Evolutionary conservation across 2,113 vertebrate species (phyloP).

Genomic region (Prunella fulvescens): DNA sequence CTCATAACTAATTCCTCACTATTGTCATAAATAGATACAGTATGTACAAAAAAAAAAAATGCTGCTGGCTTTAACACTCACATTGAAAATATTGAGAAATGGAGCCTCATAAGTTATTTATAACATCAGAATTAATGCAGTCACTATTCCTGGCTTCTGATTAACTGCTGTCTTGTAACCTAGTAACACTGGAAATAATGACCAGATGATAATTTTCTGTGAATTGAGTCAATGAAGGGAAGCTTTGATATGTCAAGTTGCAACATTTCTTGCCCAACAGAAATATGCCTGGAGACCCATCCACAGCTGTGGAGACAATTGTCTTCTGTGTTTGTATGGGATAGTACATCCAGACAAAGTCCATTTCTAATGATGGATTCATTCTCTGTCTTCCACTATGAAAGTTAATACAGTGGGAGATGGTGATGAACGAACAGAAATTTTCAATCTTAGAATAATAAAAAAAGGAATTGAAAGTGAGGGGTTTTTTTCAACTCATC

Average conservation of each 20-base stretch:
- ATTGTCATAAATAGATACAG: neutral
- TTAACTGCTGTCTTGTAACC: constrained; percentile 49
- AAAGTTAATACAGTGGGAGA: neutral
- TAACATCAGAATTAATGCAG: constrained; percentile 47
- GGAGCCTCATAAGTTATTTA: constrained; percentile 36
- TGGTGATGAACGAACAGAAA: neutral
- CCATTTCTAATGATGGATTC: neutral
- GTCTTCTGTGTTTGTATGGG: neutral
- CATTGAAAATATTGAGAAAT: constrained; percentile 52
- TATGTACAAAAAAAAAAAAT: neutral
- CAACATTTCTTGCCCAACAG: neutral
- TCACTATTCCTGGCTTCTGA: constrained; percentile 31
- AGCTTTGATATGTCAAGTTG: neutral
- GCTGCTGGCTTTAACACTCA: neutral
- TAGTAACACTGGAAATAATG: constrained; percentile 42
- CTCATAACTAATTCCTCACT: neutral
- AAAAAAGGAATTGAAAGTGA: neutral
- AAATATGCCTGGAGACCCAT: neutral
- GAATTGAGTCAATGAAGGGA: constrained; percentile 19
- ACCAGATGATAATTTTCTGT: constrained; percentile 1
- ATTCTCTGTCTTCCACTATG: neutral
- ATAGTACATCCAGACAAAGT: neutral
- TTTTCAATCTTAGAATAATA: neutral
- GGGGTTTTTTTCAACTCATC: neutral
- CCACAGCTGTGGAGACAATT: neutral